These are phyloP conservation scores for Watsonalla cultraria DNA, from an alignment of 2,888 invertebrate genomes.

Conservation along the genomic window DNA sequence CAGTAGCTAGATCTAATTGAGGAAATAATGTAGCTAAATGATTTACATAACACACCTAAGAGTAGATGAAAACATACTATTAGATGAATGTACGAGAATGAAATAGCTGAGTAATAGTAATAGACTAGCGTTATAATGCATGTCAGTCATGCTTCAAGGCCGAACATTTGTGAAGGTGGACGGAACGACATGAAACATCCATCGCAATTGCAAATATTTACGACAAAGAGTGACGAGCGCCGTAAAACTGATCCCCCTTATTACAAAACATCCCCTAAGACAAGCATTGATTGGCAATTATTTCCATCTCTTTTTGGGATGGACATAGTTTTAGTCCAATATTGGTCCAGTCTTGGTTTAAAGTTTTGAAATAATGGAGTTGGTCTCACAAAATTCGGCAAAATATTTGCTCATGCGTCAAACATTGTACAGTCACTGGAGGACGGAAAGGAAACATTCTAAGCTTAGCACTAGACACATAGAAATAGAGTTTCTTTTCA, in stretches of 20 bases:
- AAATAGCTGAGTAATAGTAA: constrained; percentile 5
- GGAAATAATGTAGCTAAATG: constrained; percentile 38
- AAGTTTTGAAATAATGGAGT: too few species aligned
- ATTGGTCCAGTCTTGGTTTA: too few species aligned
- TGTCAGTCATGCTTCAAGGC: constrained; percentile 23
- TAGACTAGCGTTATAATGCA: constrained; percentile 7
- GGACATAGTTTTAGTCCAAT: too few species aligned
- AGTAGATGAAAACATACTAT: constrained; percentile 3
- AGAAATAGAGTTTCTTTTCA: constrained; percentile 46
- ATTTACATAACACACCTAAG: constrained; percentile 21
- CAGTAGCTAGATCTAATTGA: constrained; percentile 50
- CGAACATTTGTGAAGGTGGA: constrained; percentile 8
- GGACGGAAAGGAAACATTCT: constrained; percentile 6
- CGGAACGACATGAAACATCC: constrained; percentile 9
- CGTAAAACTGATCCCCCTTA: neutral
- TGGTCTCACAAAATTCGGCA: constrained; percentile 1
- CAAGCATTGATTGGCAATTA: too few species aligned
- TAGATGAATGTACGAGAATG: constrained; percentile 11
- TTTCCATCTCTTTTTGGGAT: too few species aligned
- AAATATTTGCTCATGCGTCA: constrained; percentile 10
- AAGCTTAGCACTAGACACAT: constrained; percentile 4
- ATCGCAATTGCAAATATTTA: constrained; percentile 21
- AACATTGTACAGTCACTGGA: constrained; percentile 9
- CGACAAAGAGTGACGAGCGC: constrained; percentile 3
- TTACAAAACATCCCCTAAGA: too few species aligned